A percentile compares a stretch with the other conserved stretches of the same genome.
Conservation (phyloP, 2,888 invertebrate genomes). For the Pandemis heparana region DNA sequence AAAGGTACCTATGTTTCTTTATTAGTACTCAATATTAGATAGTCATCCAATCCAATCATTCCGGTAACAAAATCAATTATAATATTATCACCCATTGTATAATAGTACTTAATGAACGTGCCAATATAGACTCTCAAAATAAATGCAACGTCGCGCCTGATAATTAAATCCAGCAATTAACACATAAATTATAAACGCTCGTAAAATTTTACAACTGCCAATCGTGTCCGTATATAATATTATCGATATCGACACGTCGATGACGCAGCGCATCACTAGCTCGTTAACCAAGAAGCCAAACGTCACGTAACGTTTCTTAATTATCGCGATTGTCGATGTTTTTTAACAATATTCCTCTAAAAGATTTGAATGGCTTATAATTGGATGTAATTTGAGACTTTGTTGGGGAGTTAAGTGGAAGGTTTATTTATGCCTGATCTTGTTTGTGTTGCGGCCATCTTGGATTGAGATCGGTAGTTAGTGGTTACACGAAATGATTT, state of each 20-base stretch:
- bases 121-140: constrained; percentile 14
- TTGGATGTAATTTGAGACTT: constrained; percentile 84
- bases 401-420: constrained; percentile 56
- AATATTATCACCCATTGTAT: constrained; percentile 33
- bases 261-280: constrained; percentile 60
- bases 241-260: constrained; percentile 33
- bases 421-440: constrained; percentile 29
- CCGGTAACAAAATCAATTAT: not conserved
- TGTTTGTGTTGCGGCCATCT: constrained; percentile 64
- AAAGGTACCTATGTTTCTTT: too few relatives aligned
- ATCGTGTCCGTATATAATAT: constrained; percentile 44
- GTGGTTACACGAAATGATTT: constrained; percentile 58
- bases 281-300: constrained; percentile 73
- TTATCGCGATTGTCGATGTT: constrained; percentile 76
- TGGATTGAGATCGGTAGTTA: constrained; percentile 72
- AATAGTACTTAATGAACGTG: not conserved
- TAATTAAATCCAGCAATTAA: constrained; percentile 36
- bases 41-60: too few relatives aligned
- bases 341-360: constrained; percentile 73
- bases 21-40: too few relatives aligned
- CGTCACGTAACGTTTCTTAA: constrained; percentile 81
- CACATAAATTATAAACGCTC: constrained; percentile 43
- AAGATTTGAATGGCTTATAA: constrained; percentile 84
- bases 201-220: constrained; percentile 47
- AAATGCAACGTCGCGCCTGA: constrained; percentile 21